phyloP scores from a whole-genome alignment of 2,888 invertebrate genomes.

The Protonemura montana region DNA sequence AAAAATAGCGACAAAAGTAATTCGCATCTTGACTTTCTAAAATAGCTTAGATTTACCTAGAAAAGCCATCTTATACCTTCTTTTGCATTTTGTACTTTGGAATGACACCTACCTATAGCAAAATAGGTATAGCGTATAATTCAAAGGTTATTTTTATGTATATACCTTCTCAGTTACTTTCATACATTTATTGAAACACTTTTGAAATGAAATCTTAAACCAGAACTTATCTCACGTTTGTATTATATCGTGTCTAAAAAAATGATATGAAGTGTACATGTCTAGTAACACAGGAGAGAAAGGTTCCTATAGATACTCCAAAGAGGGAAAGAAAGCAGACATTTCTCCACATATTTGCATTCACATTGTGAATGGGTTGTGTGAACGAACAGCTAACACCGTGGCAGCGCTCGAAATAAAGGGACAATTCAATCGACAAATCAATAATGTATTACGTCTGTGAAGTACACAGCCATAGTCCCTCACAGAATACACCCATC shows the following conservation, averaged over 20 bases:
- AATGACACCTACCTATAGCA: neutral
- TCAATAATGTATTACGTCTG: neutral
- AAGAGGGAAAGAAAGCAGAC: neutral
- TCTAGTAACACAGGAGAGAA: too few relatives aligned
- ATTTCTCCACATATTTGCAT: neutral
- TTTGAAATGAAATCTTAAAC: neutral
- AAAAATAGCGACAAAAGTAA: neutral
- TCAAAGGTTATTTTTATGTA: too few relatives aligned
- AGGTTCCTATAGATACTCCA: neutral
- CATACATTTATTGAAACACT: neutral
- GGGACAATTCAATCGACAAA: conserved; percentile 7
- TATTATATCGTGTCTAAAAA: too few relatives aligned
- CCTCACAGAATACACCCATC: neutral
- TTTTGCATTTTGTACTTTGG: neutral
- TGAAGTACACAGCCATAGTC: neutral
- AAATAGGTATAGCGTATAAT: too few relatives aligned
- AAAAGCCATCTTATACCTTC: neutral
- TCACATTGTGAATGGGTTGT: neutral
- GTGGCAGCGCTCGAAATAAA: neutral
- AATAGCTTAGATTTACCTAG: neutral
- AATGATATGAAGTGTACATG: too few relatives aligned
- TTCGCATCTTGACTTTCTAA: neutral
- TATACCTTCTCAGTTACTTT: neutral
- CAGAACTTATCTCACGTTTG: neutral
- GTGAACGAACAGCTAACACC: neutral